A percentile compares a stretch with the other conserved stretches of the same genome.
These are phyloP conservation scores for Volucella zonaria DNA, from an alignment of 2,888 invertebrate species.

Conservation along the genomic window DNA sequence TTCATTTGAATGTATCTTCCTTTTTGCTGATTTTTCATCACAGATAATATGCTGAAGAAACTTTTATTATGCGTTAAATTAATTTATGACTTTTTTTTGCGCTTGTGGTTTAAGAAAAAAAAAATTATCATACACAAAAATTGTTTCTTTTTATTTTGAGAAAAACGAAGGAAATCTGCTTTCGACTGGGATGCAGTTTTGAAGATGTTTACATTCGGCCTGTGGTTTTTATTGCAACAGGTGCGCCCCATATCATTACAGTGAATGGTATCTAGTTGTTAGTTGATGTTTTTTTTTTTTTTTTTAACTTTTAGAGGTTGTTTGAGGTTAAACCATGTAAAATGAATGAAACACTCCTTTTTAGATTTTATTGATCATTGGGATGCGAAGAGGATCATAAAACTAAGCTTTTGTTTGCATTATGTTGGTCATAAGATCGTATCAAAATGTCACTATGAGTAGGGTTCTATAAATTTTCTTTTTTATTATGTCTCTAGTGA, in stretches of 20 bases:
- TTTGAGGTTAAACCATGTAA: constrained; percentile 46
- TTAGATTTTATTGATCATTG: constrained; percentile 33
- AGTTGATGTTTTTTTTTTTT: background rate
- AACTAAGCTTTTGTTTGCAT: constrained; percentile 40
- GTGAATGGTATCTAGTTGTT: constrained; percentile 15
- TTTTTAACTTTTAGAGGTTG: constrained; percentile 41
- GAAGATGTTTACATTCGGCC: background rate
- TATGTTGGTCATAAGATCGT: background rate
- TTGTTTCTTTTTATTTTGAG: constrained; percentile 29
- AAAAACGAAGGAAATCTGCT: constrained; percentile 18
- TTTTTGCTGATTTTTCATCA: constrained; percentile 12
- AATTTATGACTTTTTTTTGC: constrained; percentile 44
- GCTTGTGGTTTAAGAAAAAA: background rate
- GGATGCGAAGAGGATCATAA: constrained; percentile 29
- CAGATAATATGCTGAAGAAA: constrained; percentile 41
- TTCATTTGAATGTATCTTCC: constrained; percentile 26
- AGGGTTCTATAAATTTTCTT: constrained; percentile 25
- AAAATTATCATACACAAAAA: constrained; percentile 17
- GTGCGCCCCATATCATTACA: constrained; percentile 34
- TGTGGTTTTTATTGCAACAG: constrained; percentile 52
- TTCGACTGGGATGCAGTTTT: constrained; percentile 24
- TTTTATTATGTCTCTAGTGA: constrained; percentile 27
- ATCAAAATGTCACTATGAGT: constrained; percentile 7
- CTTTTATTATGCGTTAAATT: constrained; percentile 64
- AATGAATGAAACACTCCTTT: constrained; percentile 55